Percentiles rank a stretch among this genome's conserved stretches.
phyloP scores from a whole-genome alignment of 2,797 vertebrate species.

The Dicrostonyx torquatus region DNA sequence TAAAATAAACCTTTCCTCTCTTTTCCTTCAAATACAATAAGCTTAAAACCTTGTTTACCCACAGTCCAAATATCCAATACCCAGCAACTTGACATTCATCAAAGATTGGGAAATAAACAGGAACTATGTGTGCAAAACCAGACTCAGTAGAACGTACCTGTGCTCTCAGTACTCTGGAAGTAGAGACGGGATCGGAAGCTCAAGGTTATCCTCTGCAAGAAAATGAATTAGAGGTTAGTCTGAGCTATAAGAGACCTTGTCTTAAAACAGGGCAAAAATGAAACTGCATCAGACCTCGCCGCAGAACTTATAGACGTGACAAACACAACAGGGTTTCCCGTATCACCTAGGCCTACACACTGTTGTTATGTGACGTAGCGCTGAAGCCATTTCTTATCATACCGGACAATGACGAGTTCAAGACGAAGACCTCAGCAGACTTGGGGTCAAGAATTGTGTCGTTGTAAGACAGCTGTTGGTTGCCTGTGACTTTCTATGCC shows the following conservation, averaged over 20 bases:
- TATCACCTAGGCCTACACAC: neutral
- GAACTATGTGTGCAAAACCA: neutral
- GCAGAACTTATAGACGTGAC: neutral
- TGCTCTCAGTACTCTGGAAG: neutral
- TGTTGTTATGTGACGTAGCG: conserved; percentile 30
- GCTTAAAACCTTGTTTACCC: neutral
- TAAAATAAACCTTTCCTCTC: neutral
- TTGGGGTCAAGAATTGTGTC: neutral
- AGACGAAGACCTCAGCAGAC: neutral
- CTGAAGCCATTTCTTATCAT: neutral
- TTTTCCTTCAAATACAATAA: neutral
- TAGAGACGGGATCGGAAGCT: neutral
- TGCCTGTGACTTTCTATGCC: neutral
- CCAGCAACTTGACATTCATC: conserved; percentile 18
- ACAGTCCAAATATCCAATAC: neutral
- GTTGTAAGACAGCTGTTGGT: neutral
- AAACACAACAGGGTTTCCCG: neutral
- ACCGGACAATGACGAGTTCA: neutral
- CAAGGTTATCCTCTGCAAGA: neutral
- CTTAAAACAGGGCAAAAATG: neutral
- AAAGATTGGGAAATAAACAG: neutral
- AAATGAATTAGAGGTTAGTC: neutral
- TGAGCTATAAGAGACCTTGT: neutral
- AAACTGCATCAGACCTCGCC: neutral
- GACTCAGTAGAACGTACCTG: neutral